A percentile compares a stretch with the other conserved stretches of the same genome.
Conservation (phyloP, 1,140 invertebrate species). For the Pseudachorutes palmiensis region DNA sequence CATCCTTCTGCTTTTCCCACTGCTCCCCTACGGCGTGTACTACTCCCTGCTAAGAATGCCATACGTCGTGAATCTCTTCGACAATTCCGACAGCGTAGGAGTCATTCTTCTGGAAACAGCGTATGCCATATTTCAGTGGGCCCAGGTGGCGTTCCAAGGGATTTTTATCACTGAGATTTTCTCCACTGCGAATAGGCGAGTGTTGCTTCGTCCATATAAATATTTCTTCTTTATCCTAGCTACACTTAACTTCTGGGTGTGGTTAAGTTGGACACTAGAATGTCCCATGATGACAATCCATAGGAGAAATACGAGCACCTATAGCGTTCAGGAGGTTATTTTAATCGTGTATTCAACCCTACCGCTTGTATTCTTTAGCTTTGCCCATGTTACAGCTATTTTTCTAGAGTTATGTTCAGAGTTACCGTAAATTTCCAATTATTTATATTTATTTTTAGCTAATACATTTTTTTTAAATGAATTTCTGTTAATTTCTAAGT, state of each 20-base stretch:
- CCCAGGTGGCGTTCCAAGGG: conserved; percentile 5
- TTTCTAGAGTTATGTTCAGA: not conserved
- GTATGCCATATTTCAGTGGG: not conserved
- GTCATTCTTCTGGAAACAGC: not conserved
- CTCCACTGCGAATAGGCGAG: not conserved
- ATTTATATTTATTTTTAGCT: no score
- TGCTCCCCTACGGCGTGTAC: not conserved
- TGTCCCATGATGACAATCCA: not conserved
- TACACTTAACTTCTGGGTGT: conserved; percentile 1
- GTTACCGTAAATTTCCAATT: no score
- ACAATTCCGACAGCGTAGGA: no score
- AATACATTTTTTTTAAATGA: no score
- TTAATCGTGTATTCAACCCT: conserved; percentile 6
- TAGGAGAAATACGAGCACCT: not conserved
- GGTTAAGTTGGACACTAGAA: not conserved
- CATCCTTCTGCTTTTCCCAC: not conserved
- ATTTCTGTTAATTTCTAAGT: no score
- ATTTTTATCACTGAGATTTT: conserved; percentile 7
- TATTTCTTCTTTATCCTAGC: not conserved
- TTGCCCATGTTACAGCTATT: not conserved
- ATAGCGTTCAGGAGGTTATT: not conserved
- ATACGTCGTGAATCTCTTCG: not conserved
- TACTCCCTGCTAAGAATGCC: not conserved
- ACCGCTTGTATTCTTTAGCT: conserved; percentile 5
- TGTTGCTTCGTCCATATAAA: not conserved